Evolutionary conservation across 2,797 vertebrate species (phyloP).

Genomic region (Chiloscyllium punctatum): DNA sequence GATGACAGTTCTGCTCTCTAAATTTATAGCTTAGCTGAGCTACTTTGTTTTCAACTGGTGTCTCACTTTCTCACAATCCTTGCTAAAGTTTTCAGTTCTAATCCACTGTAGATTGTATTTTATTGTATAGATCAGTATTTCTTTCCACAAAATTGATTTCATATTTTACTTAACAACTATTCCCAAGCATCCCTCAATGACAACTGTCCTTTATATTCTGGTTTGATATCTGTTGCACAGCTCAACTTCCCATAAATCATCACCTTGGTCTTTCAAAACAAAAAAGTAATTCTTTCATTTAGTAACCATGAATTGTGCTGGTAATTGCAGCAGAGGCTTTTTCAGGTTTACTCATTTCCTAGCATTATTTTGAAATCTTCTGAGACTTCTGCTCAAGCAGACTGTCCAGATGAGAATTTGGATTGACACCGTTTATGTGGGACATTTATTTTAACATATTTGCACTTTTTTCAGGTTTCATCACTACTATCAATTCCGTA

Average conservation of each 20-base stretch:
- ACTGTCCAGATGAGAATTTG: not conserved
- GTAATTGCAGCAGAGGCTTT: not conserved
- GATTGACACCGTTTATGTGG: not conserved
- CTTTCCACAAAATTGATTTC: not conserved
- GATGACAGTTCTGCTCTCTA: not conserved
- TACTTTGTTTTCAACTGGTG: not conserved
- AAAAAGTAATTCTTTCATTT: not conserved
- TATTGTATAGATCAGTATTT: not conserved
- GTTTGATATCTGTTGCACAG: not conserved
- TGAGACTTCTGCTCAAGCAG: not conserved
- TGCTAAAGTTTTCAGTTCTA: not conserved
- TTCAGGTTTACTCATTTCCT: not conserved
- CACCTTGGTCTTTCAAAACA: not conserved
- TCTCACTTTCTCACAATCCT: not conserved
- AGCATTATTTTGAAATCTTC: not conserved
- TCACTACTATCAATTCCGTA: not conserved
- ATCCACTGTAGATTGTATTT: not conserved
- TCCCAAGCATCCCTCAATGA: not conserved
- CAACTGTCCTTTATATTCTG: not conserved
- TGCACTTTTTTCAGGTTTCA: not conserved
- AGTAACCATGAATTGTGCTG: not conserved
- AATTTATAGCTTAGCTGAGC: not conserved
- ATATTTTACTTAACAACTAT: not conserved
- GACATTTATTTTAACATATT: not conserved
- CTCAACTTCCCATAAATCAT: not conserved